phyloP scores from a whole-genome alignment of 2,888 invertebrate species.

The Abrostola tripartita region DNA sequence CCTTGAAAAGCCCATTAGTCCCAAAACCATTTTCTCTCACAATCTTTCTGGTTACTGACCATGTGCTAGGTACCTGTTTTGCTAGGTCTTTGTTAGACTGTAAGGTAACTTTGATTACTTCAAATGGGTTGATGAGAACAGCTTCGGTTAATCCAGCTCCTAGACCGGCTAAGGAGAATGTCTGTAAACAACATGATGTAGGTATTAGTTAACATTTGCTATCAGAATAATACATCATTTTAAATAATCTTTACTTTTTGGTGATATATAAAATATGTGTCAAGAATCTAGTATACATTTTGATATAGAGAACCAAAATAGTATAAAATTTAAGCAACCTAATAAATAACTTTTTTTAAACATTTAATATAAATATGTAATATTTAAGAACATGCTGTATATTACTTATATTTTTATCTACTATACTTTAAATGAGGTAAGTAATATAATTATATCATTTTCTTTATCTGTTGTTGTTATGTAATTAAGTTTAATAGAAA shows the following conservation, averaged over 20 bases:
- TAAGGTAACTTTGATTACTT: conserved; percentile 97
- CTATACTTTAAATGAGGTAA: too few species aligned
- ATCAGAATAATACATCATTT: too few species aligned
- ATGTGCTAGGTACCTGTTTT: conserved; percentile 92
- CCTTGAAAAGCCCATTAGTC: conserved; percentile 94
- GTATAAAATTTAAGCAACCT: too few species aligned
- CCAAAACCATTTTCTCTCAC: conserved; percentile 93
- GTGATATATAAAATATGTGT: too few species aligned
- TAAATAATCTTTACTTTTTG: too few species aligned
- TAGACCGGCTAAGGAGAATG: conserved; percentile 95
- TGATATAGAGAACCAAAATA: too few species aligned
- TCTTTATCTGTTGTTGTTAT: background rate
- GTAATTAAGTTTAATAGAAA: background rate
- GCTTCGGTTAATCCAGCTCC: conserved; percentile 97
- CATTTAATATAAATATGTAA: too few species aligned
- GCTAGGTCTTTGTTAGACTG: conserved; percentile 92
- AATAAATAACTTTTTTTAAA: too few species aligned
- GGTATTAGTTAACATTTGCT: background rate
- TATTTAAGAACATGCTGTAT: too few species aligned
- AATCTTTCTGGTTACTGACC: conserved; percentile 94
- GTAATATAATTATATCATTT: background rate
- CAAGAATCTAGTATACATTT: too few species aligned
- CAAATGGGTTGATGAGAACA: conserved; percentile 97
- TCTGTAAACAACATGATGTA: conserved; percentile 87
- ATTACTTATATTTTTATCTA: too few species aligned